phyloP scores from a whole-genome alignment of 1,140 invertebrate species.

The Drosophila repleta region DNA sequence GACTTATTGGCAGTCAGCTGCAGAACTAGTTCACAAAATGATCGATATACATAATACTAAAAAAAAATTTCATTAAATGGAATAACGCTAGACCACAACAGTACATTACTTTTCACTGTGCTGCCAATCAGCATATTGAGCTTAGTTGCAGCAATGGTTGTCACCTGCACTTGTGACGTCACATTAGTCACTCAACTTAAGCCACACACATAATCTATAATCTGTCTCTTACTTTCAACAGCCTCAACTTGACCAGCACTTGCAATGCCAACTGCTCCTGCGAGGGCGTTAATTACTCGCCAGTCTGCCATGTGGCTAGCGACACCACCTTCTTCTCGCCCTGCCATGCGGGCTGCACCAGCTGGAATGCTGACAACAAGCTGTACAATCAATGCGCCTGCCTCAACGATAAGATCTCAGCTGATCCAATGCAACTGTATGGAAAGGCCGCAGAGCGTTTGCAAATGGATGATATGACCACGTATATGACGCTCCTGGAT shows the following conservation, averaged over 20 bases:
- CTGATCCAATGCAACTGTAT: not conserved
- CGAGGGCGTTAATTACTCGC: slow-evolving; percentile 85
- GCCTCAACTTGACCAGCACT: slow-evolving; percentile 84
- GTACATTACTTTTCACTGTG: too few relatives aligned
- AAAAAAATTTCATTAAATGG: too few relatives aligned
- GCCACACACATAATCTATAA: too few relatives aligned
- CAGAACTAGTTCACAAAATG: too few relatives aligned
- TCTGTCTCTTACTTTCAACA: slow-evolving; percentile 40
- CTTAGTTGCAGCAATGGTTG: not conserved
- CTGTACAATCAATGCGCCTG: slow-evolving; percentile 60
- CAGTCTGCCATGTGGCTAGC: slow-evolving; percentile 86
- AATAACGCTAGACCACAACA: too few relatives aligned
- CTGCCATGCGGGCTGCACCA: slow-evolving; percentile 87
- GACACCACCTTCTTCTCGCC: slow-evolving; percentile 87
- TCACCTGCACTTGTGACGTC: not conserved
- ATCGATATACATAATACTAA: too few relatives aligned
- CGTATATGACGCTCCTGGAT: not conserved
- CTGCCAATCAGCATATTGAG: too few relatives aligned
- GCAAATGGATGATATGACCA: slow-evolving; percentile 5
- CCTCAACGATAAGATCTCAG: slow-evolving; percentile 5
- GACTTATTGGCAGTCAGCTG: too few relatives aligned
- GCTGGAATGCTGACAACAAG: slow-evolving; percentile 62
- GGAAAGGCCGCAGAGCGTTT: slow-evolving; percentile 23
- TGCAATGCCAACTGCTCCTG: slow-evolving; percentile 86
- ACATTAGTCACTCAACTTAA: not conserved